Conservation (phyloP, 2,797 vertebrate genomes). For the Lacerta agilis region DNA sequence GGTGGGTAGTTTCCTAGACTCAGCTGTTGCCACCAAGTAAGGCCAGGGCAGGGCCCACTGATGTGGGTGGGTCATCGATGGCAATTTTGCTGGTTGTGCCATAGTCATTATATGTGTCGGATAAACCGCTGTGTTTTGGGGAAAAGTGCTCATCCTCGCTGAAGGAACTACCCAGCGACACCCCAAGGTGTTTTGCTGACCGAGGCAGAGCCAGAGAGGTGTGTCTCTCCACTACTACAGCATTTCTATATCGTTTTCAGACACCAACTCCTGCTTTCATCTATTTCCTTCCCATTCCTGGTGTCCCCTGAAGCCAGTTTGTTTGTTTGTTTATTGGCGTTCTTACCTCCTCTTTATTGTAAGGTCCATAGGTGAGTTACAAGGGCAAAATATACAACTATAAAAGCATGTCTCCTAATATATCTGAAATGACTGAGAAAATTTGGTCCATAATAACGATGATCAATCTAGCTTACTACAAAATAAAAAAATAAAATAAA, state of each 20-base stretch:
- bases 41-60: background rate
- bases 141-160: background rate
- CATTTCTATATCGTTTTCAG: background rate
- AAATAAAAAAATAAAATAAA: too few relatives aligned
- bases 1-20: background rate
- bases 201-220: background rate
- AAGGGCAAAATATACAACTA: too few relatives aligned
- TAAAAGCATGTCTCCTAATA: too few relatives aligned
- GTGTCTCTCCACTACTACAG: too few relatives aligned
- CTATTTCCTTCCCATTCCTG: background rate
- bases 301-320: background rate
- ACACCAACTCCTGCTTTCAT: background rate
- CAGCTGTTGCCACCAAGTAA: background rate
- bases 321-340: too few relatives aligned
- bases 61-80: background rate
- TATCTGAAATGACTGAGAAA: too few relatives aligned
- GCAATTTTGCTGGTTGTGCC: background rate
- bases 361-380: too few relatives aligned
- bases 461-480: too few relatives aligned
- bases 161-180: background rate
- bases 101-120: background rate
- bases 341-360: too few relatives aligned
- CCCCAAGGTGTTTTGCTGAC: background rate
- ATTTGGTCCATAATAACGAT: too few relatives aligned
- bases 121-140: background rate